A percentile compares a stretch with the other conserved stretches of the same genome.
phyloP scores from a whole-genome alignment of 2,113 vertebrate species.

The Empidonax traillii region DNA sequence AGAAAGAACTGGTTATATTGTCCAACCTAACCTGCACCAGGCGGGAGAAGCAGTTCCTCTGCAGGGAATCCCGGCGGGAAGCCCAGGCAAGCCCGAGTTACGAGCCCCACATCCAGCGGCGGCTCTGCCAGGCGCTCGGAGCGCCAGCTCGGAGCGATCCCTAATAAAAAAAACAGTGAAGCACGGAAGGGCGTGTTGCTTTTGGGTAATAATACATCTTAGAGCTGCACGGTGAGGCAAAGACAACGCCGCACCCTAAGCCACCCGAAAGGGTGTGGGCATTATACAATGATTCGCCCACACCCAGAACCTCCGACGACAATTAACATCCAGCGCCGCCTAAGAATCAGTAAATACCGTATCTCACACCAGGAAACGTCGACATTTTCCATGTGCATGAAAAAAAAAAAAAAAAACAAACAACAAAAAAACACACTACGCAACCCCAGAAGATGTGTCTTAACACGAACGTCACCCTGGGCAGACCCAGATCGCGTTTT shows the following conservation, averaged over 20 bases:
- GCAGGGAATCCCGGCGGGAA: neutral
- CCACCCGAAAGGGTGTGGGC: slow-evolving; percentile 34
- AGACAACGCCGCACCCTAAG: slow-evolving; percentile 35
- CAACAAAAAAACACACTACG: neutral
- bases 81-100: neutral
- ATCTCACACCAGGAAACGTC: neutral
- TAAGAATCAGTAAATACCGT: neutral
- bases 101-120: neutral
- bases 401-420: too few species aligned
- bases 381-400: neutral
- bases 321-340: slow-evolving; percentile 17
- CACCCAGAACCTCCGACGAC: slow-evolving; percentile 31
- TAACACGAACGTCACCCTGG: neutral
- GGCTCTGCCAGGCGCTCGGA: slow-evolving; percentile 13
- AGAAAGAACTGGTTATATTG: neutral
- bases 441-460: neutral
- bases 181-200: neutral
- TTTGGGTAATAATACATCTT: slow-evolving; percentile 42
- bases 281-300: slow-evolving; percentile 52
- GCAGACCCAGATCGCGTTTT: neutral
- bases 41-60: accelerated
- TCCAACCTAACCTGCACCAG: neutral
- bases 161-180: slow-evolving; percentile 50
- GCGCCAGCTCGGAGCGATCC: neutral
- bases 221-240: slow-evolving; percentile 42